A percentile compares a stretch with the other conserved stretches of the same genome.
Conservation (phyloP, 2,888 invertebrate species). For the Lamellibrachia columna region DNA sequence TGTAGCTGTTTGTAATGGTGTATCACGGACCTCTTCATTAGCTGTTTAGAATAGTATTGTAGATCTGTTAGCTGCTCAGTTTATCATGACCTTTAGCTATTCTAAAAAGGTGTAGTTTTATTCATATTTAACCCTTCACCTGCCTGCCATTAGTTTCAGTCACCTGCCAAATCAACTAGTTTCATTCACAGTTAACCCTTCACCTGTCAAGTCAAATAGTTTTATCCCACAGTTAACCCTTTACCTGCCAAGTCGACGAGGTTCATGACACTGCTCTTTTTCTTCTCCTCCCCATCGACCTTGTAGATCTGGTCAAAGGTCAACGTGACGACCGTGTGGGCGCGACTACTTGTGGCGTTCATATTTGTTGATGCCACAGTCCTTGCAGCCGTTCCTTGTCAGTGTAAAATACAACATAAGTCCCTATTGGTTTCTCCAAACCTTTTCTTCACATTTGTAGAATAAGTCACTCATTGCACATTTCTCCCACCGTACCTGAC, state of each 20-base stretch:
- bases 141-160: too few species aligned
- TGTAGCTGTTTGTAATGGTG: too few species aligned
- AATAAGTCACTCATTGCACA: too few species aligned
- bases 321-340: conserved; percentile 66
- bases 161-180: not conserved
- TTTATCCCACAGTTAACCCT: conserved; percentile 20
- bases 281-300: conserved; percentile 58
- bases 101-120: conserved; percentile 54
- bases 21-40: not conserved
- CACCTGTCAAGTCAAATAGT: not conserved
- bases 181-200: not conserved
- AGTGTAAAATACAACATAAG: not conserved
- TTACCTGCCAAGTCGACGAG: conserved; percentile 65
- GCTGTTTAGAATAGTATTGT: too few species aligned
- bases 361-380: conserved; percentile 67
- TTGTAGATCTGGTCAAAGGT: conserved; percentile 66
- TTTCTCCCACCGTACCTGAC: too few species aligned
- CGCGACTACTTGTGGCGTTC: conserved; percentile 66
- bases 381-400: conserved; percentile 62
- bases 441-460: too few species aligned
- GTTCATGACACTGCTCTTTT: conserved; percentile 65
- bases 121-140: conserved; percentile 31
- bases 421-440: not conserved
- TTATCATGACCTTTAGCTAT: not conserved
- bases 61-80: too few species aligned